Conservation (phyloP, 2,113 vertebrate genomes). For the Andinoacara biseriatus region DNA sequence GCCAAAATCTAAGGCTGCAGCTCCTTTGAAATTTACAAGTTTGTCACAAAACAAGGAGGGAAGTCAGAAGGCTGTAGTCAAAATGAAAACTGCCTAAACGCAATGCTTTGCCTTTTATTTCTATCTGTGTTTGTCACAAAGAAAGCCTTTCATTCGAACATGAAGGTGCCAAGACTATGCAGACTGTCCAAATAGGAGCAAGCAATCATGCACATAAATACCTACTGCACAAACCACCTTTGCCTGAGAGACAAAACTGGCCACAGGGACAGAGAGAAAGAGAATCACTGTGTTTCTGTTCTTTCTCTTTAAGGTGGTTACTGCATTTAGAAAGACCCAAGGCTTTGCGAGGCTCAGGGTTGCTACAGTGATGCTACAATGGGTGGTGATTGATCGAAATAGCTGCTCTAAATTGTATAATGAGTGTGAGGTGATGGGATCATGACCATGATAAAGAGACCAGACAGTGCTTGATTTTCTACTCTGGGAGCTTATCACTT, state of each 20-base stretch:
- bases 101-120: background rate
- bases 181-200: background rate
- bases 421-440: constrained; percentile 62
- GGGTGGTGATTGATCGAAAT: constrained; percentile 59
- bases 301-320: constrained; percentile 14
- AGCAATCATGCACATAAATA: background rate
- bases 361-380: constrained; percentile 46
- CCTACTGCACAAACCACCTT: background rate
- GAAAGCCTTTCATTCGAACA: background rate
- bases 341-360: constrained; percentile 45
- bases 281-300: constrained; percentile 19
- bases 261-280: background rate
- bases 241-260: background rate
- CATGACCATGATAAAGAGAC: constrained; percentile 52
- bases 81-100: background rate
- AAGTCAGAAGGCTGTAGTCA: constrained; percentile 22
- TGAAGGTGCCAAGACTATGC: background rate
- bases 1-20: constrained; percentile 28
- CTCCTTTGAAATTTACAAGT: constrained; percentile 13
- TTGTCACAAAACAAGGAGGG: constrained; percentile 14
- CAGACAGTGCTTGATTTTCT: constrained; percentile 53
- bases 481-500: constrained; percentile 53
- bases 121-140: constrained; percentile 8
- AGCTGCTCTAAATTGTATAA: constrained; percentile 63
- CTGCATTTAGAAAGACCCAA: constrained; percentile 35